Percentiles rank a stretch among this genome's conserved stretches.
These are phyloP conservation scores for Anolis sagrei DNA, from an alignment of 2,113 vertebrate species.

Conservation along the genomic window DNA sequence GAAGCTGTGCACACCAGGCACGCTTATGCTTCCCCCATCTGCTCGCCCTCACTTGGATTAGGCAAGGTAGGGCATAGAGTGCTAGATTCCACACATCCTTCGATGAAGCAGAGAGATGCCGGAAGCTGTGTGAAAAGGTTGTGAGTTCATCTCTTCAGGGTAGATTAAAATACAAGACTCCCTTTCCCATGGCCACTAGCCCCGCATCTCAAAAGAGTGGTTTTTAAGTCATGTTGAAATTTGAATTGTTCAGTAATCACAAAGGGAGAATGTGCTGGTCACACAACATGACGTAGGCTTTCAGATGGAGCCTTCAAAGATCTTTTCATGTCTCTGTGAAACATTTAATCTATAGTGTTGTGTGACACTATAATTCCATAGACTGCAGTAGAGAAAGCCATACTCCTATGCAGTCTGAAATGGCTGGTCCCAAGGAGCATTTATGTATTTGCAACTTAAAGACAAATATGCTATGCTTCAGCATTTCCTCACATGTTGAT, in stretches of 20 bases:
- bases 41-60: too few species aligned
- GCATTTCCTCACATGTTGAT: slow-evolving; percentile 43
- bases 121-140: too few species aligned
- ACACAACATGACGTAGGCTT: not conserved
- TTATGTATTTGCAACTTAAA: not conserved
- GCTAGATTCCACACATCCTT: too few species aligned
- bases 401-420: not conserved
- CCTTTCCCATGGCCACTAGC: not conserved
- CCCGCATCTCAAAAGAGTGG: not conserved
- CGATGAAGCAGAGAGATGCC: too few species aligned
- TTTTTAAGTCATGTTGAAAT: not conserved
- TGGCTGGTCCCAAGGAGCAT: not conserved
- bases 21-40: too few species aligned
- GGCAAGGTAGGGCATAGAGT: too few species aligned
- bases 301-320: not conserved
- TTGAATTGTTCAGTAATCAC: not conserved
- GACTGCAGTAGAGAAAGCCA: not conserved
- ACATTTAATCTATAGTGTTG: not conserved
- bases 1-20: too few species aligned
- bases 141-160: not conserved
- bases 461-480: slow-evolving; percentile 42
- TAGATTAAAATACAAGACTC: not conserved
- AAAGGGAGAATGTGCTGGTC: not conserved
- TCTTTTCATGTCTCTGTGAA: not conserved
- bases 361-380: not conserved